Conservation (phyloP, 1,140 invertebrate species). For the Parasteatoda tepidariorum region DNA sequence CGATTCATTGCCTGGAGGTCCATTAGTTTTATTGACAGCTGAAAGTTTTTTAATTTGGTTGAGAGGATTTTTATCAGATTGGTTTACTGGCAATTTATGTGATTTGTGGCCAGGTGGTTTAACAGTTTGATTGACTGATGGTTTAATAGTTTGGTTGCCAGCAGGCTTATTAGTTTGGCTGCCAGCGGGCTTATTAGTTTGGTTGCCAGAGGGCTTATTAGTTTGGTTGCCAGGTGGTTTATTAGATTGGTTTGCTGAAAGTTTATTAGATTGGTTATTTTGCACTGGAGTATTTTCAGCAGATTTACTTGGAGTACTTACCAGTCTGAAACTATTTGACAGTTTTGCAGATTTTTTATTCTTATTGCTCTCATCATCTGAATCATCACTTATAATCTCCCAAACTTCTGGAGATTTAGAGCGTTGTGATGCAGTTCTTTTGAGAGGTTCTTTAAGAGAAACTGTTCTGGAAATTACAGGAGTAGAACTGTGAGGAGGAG, state of each 20-base stretch:
- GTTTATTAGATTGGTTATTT: too few relatives aligned
- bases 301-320: background rate
- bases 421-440: background rate
- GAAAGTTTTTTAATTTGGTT: too few relatives aligned
- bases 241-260: background rate
- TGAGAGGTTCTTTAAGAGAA: background rate
- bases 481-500: background rate
- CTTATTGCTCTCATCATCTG: constrained; percentile 24
- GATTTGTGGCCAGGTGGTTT: background rate
- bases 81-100: background rate
- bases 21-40: too few relatives aligned
- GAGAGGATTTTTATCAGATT: too few relatives aligned
- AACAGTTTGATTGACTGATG: background rate
- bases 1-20: too few relatives aligned
- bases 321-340: constrained; percentile 1
- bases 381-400: constrained; percentile 40
- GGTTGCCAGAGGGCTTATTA: too few relatives aligned
- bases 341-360: background rate
- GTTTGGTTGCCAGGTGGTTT: background rate
- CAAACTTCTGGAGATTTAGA: constrained; percentile 18
- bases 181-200: background rate
- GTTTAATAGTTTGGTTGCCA: background rate
- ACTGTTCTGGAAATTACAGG: background rate
- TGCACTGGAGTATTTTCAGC: background rate
- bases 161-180: background rate